Percentiles rank a stretch among this genome's conserved stretches.
These are phyloP conservation scores for Halocaridina rubra DNA, from an alignment of 2,888 invertebrate genomes.

Conservation along the genomic window DNA sequence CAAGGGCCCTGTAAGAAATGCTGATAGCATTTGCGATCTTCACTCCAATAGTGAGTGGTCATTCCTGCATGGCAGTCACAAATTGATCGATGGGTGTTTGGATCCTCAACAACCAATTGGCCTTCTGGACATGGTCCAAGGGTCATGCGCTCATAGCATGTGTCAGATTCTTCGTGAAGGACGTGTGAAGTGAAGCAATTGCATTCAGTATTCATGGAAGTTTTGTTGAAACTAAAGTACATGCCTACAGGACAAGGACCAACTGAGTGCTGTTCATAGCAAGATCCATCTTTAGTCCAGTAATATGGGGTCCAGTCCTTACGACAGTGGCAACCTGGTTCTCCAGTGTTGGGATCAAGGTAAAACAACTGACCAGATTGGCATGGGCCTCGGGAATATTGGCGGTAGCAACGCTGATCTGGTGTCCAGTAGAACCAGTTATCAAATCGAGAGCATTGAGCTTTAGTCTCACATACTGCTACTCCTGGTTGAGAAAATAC, in stretches of 20 bases:
- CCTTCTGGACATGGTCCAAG: slow-evolving; percentile 64
- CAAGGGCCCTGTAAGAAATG: slow-evolving; percentile 65
- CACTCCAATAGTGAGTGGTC: slow-evolving; percentile 63
- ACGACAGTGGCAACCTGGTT: slow-evolving; percentile 64
- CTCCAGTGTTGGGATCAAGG: slow-evolving; percentile 64
- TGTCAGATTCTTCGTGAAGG: slow-evolving; percentile 62
- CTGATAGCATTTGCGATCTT: slow-evolving; percentile 64
- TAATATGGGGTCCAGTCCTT: slow-evolving; percentile 64
- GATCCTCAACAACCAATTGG: slow-evolving; percentile 63
- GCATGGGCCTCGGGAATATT: slow-evolving; percentile 65
- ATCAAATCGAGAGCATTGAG: slow-evolving; percentile 64
- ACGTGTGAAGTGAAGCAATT: slow-evolving; percentile 65
- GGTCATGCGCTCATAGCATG: slow-evolving; percentile 64
- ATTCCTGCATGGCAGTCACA: slow-evolving; percentile 64
- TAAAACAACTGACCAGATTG: slow-evolving; percentile 64
- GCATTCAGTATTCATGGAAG: slow-evolving; percentile 63
- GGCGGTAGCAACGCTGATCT: slow-evolving; percentile 65
- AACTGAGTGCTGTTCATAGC: slow-evolving; percentile 65
- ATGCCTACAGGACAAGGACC: slow-evolving; percentile 65
- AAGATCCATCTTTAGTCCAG: slow-evolving; percentile 61
- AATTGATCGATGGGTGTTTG: slow-evolving; percentile 45
- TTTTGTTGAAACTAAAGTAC: slow-evolving; percentile 65
- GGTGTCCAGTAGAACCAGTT: slow-evolving; percentile 65
- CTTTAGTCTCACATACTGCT: slow-evolving; percentile 61
- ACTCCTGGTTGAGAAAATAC: slow-evolving; percentile 61